Evolutionary conservation across 2,888 invertebrate genomes (phyloP).

Genomic region (Idaea straminata): DNA sequence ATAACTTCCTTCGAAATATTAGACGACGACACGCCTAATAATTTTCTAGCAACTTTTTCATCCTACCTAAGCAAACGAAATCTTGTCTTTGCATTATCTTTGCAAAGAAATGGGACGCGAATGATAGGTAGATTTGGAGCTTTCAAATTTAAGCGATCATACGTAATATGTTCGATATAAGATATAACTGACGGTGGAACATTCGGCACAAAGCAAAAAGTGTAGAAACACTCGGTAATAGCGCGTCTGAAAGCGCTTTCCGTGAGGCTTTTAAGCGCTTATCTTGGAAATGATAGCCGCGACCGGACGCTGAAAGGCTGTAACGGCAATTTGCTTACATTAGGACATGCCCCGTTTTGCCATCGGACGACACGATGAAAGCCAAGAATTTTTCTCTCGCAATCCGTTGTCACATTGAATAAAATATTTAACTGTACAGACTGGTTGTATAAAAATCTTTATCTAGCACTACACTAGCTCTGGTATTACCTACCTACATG

Average conservation of each 20-base stretch:
- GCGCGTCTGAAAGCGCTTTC: constrained; percentile 73
- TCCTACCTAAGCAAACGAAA: background rate
- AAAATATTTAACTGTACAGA: background rate
- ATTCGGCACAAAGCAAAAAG: constrained; percentile 59
- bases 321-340: constrained; percentile 79
- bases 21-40: background rate
- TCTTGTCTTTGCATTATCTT: background rate
- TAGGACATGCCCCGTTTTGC: constrained; percentile 67
- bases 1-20: constrained; percentile 4
- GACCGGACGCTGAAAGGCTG: constrained; percentile 75
- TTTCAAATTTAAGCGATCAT: constrained; percentile 36
- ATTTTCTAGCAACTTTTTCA: background rate
- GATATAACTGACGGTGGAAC: constrained; percentile 46
- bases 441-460: background rate
- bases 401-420: constrained; percentile 33
- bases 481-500: too few relatives aligned
- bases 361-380: constrained; percentile 46
- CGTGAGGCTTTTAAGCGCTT: constrained; percentile 78
- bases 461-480: background rate
- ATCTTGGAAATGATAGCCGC: constrained; percentile 78
- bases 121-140: constrained; percentile 37
- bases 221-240: constrained; percentile 62
- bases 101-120: constrained; percentile 8
- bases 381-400: constrained; percentile 45
- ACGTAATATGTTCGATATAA: constrained; percentile 42